Percentiles rank a stretch among this genome's conserved stretches.
These are phyloP conservation scores for Plecturocebus donacophilus DNA, from an alignment of 2,113 vertebrate genomes.

Conservation along the genomic window DNA sequence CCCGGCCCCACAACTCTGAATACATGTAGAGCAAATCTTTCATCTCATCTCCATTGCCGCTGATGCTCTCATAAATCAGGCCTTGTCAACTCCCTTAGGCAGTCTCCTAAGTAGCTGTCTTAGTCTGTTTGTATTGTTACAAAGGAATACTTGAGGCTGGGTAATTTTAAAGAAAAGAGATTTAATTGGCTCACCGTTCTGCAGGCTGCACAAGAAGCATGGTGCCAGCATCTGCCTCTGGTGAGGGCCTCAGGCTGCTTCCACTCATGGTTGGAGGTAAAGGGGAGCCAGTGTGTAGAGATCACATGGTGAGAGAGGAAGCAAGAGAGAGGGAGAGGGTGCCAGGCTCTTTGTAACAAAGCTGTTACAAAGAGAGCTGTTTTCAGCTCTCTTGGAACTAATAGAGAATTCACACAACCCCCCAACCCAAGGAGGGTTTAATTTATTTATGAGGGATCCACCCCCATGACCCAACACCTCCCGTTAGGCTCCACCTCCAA, in stretches of 20 bases:
- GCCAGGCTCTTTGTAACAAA: neutral
- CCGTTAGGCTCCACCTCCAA: neutral
- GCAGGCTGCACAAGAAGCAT: neutral
- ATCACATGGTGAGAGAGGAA: neutral
- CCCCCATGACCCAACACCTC: neutral
- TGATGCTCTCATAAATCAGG: neutral
- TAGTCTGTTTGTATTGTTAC: neutral
- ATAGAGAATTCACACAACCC: neutral
- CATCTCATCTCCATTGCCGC: neutral
- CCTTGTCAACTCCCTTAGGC: neutral
- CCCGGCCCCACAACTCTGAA: neutral
- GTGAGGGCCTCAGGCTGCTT: neutral
- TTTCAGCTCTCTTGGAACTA: neutral
- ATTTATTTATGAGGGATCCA: neutral
- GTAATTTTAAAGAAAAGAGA: neutral
- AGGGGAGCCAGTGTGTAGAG: neutral
- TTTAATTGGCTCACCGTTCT: neutral
- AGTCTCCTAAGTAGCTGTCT: neutral
- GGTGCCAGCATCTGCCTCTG: neutral
- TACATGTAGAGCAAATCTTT: neutral
- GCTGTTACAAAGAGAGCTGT: too few relatives aligned
- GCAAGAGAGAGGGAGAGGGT: neutral
- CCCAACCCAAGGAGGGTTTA: neutral
- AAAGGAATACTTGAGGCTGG: neutral
- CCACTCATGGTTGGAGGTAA: neutral